Evolutionary conservation across 1,140 invertebrate species (phyloP), one percentile per base, ranked within the genome.

Genomic region (Zaprionus nigranus): DNA sequence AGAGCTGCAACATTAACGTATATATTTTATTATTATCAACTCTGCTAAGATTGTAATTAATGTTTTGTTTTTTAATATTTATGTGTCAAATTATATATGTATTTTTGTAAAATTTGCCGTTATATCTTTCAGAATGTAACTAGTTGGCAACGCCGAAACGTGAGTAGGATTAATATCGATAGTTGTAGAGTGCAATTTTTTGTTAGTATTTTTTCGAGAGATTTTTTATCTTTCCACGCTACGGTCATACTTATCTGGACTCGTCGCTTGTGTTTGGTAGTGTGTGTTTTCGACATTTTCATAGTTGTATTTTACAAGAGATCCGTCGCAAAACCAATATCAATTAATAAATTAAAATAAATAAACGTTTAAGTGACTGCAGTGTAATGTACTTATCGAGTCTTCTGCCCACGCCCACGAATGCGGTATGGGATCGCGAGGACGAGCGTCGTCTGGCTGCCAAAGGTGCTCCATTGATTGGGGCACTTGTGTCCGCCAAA

Each of bases 361-460:
- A 20, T 17, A 30, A 66, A 38, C 49, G 5, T 20, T 5, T 43
- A 38, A 67, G 9, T 11, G 46, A 11, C 9, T 51, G n/a, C 62
- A 30, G 28, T 56, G 51, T 57, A 15, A 92, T 92, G 92, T 93
- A 92, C 57, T 69, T 93, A 59, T 91, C 90, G 57, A 97, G 96
- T 82, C 93, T 97, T 67, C 93, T 99, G 65, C 98, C 98, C 54
- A 95, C 96, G 53, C 98, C 98, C 1, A 95, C 95, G 0, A 97
- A 98, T 93, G 94, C 96, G 22, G 94, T 97, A 38, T 98, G 96
- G 96, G 98, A 98, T 91, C 93, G 97, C 80, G 97, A 98, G 90
- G 97, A 98, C 93, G 97, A 98, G 91, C 94, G 95, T 71, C 95
- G 96, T 78, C 93, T 95, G 38, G 94, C 95, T 74, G 82, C 87